Evolutionary conservation across 2,888 invertebrate species (phyloP), one percentile per base, ranked within the genome.

Genomic region (Meteorus cinctellus): DNA sequence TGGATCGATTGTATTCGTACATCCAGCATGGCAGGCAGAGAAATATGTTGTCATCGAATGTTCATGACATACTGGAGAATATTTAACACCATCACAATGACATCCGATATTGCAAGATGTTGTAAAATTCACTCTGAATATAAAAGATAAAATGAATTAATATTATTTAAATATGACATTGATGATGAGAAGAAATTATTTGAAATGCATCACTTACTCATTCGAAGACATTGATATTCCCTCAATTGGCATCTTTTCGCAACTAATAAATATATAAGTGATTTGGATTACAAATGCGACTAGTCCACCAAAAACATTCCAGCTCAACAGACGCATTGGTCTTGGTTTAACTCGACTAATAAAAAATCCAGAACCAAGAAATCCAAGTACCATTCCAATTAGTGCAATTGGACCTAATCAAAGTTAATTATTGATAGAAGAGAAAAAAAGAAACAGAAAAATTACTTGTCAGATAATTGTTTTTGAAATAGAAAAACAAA

Each of bases 1-100:
- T 59, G 88, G 87, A 71, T 88, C 86, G 27, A 89, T 80, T 12
- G 86, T 79, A 2, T 81, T 83, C 5, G 84, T 90, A 81, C 95
- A 95, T 0, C 95, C 95, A 0, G 95, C 95, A 84, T 94, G 94
- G 82, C 95, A 95, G 0, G 95, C 92, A 0, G 94, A 94, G 87
- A 93, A 95, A 83, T 91, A 95, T 0, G 94, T 93, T 16, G 91
- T 91, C 71, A 88, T 90, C 0, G 90, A 90, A 16, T 91, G 87
- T 59, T 90, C 90, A 79, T 92, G 91, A 82, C 94, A 94, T 0
- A 94, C 92, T 0, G 94, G 94, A 4, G 92, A 91, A 86, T 93
- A 94, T 78, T 92, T 91, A 6, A 92, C 90, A 27, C 90, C 88
- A 2, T 90, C 90, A 85, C 94, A 94, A 45, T 90, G 90, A 85